phyloP scores from a whole-genome alignment of 1,140 invertebrate species.

The Helicoverpa armigera region DNA sequence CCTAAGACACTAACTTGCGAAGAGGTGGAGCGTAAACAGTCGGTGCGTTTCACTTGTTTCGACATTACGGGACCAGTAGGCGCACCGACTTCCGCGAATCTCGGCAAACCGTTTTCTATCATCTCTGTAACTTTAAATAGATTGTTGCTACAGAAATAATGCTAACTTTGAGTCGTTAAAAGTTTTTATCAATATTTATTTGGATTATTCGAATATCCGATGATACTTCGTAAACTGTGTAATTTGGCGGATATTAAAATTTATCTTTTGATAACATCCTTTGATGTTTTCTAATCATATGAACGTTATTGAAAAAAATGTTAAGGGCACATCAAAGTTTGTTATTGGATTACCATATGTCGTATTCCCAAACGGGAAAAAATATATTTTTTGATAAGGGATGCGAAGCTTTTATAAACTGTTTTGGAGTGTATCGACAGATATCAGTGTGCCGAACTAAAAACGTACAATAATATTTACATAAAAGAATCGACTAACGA shows the following conservation, averaged over 20 bases:
- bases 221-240: no score
- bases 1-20: slow-evolving; percentile 53
- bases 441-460: slow-evolving; percentile 38
- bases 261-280: neutral
- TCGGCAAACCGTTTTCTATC: neutral
- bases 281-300: no score
- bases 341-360: neutral
- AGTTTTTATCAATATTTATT: no score
- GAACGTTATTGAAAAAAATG: no score
- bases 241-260: neutral
- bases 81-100: slow-evolving; percentile 10
- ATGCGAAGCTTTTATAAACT: slow-evolving; percentile 3
- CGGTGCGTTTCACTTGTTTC: slow-evolving; percentile 54
- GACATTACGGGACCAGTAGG: slow-evolving; percentile 45
- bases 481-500: slow-evolving; percentile 63
- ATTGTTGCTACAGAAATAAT: neutral
- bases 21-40: slow-evolving; percentile 53
- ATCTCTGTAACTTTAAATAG: slow-evolving; percentile 20
- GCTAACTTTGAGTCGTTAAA: no score
- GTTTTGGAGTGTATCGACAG: neutral
- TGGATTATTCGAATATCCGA: no score
- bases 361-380: neutral
- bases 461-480: slow-evolving; percentile 57
- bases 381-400: neutral
- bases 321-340: neutral